Conservation (phyloP, 1,140 invertebrate genomes). For the Pentalonia nigronervosa region DNA sequence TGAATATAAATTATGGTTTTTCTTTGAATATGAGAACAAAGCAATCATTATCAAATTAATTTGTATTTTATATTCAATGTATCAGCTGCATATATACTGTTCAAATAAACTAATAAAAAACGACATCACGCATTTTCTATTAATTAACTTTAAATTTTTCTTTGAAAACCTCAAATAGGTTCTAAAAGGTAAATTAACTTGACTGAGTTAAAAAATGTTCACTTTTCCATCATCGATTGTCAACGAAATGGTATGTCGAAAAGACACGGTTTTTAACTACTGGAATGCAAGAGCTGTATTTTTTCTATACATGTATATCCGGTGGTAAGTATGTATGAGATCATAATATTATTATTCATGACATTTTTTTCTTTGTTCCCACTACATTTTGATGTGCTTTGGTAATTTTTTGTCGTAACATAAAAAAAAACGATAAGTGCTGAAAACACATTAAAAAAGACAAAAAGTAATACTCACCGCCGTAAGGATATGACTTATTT, state of each 20-base stretch:
- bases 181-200: not conserved
- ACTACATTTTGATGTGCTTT: conserved; percentile 2
- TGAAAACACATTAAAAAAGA: not conserved
- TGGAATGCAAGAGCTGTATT: not conserved
- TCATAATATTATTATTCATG: conserved; percentile 19
- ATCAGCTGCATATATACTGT: not conserved
- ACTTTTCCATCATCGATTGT: not conserved
- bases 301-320: not conserved
- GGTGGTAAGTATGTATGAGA: not conserved
- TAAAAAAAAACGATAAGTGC: not conserved
- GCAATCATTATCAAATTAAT: not conserved
- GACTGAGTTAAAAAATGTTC: not conserved
- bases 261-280: not conserved
- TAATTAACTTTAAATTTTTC: not conserved
- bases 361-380: not conserved
- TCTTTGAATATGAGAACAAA: not conserved
- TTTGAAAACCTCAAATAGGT: not conserved
- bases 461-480: not conserved
- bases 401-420: not conserved
- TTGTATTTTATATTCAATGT: not conserved
- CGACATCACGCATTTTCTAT: not conserved
- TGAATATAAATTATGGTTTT: not conserved
- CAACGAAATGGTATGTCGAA: accelerated
- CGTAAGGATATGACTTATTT: not conserved
- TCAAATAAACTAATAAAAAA: not conserved